phyloP scores from a whole-genome alignment of 1,140 invertebrate species.

The Leucophenga varia region DNA sequence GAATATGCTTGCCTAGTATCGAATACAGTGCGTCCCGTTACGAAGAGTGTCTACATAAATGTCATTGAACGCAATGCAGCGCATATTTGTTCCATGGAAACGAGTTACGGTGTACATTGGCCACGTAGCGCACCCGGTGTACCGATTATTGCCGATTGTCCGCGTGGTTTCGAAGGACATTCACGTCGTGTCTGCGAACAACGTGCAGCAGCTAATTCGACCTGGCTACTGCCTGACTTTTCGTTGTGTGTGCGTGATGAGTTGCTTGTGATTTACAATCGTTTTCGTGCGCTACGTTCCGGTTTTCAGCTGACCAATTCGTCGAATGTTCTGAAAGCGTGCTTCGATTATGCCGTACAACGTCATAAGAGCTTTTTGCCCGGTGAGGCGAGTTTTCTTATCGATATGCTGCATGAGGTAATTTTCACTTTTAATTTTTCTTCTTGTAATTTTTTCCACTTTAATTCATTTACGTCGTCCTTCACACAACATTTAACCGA shows the following conservation, averaged over 20 bases:
- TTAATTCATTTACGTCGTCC: not conserved
- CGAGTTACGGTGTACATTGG: constrained; percentile 61
- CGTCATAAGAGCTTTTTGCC: constrained; percentile 45
- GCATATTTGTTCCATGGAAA: constrained; percentile 60
- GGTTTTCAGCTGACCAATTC: constrained; percentile 67
- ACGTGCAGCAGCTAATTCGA: constrained; percentile 63
- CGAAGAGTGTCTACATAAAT: constrained; percentile 63
- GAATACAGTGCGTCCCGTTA: constrained; percentile 61
- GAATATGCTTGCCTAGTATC: constrained; percentile 64
- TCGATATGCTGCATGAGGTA: constrained; percentile 55
- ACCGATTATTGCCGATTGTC: constrained; percentile 63
- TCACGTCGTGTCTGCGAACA: constrained; percentile 62
- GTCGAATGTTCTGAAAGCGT: constrained; percentile 56
- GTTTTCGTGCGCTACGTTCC: constrained; percentile 65
- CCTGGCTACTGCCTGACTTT: constrained; percentile 75
- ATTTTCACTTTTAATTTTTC: constrained; percentile 10
- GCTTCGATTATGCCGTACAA: constrained; percentile 48
- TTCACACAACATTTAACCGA: not conserved
- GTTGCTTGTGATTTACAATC: constrained; percentile 64
- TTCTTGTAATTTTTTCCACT: not conserved
- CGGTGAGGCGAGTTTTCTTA: constrained; percentile 51
- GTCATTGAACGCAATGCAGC: constrained; percentile 63
- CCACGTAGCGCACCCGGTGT: constrained; percentile 65
- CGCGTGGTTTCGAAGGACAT: constrained; percentile 58
- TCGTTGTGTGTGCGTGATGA: constrained; percentile 69